Percentiles rank a stretch among this genome's conserved stretches.
Evolutionary conservation across 2,797 vertebrate species (phyloP).

Genomic region (Ptychobarbus kaznakovi): DNA sequence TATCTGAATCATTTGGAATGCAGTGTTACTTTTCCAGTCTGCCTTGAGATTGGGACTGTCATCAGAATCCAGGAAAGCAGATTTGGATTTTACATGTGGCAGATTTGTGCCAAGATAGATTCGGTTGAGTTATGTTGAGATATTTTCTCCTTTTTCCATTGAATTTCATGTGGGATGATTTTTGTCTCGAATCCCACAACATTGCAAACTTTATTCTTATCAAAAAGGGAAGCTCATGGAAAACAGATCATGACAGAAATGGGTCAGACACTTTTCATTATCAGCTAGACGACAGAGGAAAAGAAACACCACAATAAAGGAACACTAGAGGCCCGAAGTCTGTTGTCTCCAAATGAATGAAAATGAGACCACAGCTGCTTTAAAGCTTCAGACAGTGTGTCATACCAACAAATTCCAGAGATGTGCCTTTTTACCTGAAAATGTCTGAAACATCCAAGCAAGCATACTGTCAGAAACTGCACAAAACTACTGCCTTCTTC

Average conservation of each 20-base stretch:
- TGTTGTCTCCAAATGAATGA: slow-evolving; percentile 28
- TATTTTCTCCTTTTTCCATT: slow-evolving; percentile 1
- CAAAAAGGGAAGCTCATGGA: slow-evolving; percentile 26
- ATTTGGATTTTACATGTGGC: slow-evolving; percentile 8
- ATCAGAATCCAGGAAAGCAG: slow-evolving; percentile 8
- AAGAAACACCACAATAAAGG: slow-evolving; percentile 14
- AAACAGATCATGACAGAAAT: slow-evolving; percentile 54
- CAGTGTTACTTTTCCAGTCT: slow-evolving; percentile 13
- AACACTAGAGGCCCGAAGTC: slow-evolving; percentile 8
- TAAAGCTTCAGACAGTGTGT: slow-evolving; percentile 24
- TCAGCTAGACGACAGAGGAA: slow-evolving; percentile 17
- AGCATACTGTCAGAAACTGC: not conserved
- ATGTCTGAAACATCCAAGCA: slow-evolving; percentile 22
- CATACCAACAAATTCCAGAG: slow-evolving; percentile 46
- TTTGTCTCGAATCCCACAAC: slow-evolving; percentile 15
- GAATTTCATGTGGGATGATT: slow-evolving; percentile 1
- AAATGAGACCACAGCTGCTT: slow-evolving; percentile 14
- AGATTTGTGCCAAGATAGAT: slow-evolving; percentile 22
- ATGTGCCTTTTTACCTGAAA: slow-evolving; percentile 26
- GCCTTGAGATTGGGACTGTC: slow-evolving; percentile 2
- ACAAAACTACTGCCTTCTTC: not conserved
- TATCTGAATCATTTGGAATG: slow-evolving; percentile 26
- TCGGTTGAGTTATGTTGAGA: slow-evolving; percentile 3
- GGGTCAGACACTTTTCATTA: slow-evolving; percentile 53
- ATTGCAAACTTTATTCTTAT: slow-evolving; percentile 8